Evolutionary conservation across 2,113 vertebrate species (phyloP).

Genomic region (Cebus imitator): DNA sequence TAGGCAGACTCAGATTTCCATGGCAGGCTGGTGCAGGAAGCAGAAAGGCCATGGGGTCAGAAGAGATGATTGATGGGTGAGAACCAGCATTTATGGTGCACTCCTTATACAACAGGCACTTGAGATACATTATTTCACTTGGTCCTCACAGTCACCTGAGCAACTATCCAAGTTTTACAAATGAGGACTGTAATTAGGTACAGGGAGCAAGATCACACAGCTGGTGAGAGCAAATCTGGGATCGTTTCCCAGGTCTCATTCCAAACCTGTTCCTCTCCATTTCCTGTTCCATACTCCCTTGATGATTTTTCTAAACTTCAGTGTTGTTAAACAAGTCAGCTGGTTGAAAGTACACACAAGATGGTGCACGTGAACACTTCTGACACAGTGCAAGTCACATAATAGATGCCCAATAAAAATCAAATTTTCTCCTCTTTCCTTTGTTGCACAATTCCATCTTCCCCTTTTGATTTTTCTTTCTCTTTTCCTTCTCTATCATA

Average conservation of each 20-base stretch:
- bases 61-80: background rate
- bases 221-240: conserved; percentile 20
- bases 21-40: background rate
- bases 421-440: background rate
- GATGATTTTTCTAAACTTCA: background rate
- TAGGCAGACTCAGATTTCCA: background rate
- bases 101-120: background rate
- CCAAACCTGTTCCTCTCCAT: background rate
- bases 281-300: background rate
- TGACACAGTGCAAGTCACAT: too few relatives aligned
- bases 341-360: background rate
- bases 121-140: background rate
- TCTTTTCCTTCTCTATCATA: background rate
- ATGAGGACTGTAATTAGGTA: conserved; percentile 38
- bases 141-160: background rate
- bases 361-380: background rate
- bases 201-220: conserved; percentile 38
- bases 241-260: background rate
- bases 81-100: background rate
- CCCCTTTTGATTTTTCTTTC: background rate
- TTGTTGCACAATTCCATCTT: background rate
- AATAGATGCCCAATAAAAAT: background rate
- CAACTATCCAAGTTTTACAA: conserved; percentile 43
- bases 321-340: background rate
- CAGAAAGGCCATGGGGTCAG: background rate